A percentile compares a stretch with the other conserved stretches of the same genome.
phyloP scores from a whole-genome alignment of 2,797 vertebrate genomes.

The Chrysocyon brachyurus region DNA sequence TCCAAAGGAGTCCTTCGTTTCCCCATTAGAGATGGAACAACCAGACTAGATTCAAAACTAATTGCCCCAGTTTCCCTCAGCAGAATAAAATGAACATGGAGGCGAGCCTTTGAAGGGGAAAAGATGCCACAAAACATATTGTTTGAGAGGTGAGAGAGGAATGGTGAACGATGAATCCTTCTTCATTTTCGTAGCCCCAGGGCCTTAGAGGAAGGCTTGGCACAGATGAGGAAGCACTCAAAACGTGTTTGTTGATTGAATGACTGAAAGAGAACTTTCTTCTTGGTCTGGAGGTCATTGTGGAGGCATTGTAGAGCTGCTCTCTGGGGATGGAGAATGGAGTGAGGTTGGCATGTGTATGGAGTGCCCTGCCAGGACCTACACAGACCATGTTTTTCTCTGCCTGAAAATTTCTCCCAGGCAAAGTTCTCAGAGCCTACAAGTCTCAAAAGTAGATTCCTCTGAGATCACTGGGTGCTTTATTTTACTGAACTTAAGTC shows the following conservation, averaged over 20 bases:
- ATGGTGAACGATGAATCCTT: neutral
- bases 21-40: conserved; percentile 7
- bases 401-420: conserved; percentile 64
- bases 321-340: conserved; percentile 56
- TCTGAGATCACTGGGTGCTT: conserved; percentile 45
- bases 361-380: conserved; percentile 25
- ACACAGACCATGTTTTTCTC: conserved; percentile 58
- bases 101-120: neutral
- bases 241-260: conserved; percentile 68
- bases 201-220: conserved; percentile 5
- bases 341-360: conserved; percentile 53
- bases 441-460: conserved; percentile 63
- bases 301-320: conserved; percentile 3
- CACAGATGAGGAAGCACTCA: neutral
- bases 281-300: conserved; percentile 38
- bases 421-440: conserved; percentile 58
- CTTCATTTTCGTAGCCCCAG: conserved; percentile 4
- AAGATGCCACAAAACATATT: conserved; percentile 57
- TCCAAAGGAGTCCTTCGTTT: neutral
- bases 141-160: conserved; percentile 11
- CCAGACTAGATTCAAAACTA: conserved; percentile 27
- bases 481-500: conserved; percentile 62
- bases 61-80: neutral
- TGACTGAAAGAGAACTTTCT: conserved; percentile 66
- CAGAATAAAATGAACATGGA: conserved; percentile 55